phyloP scores from a whole-genome alignment of 2,113 vertebrate species.

The Ardeotis arabs region DNA sequence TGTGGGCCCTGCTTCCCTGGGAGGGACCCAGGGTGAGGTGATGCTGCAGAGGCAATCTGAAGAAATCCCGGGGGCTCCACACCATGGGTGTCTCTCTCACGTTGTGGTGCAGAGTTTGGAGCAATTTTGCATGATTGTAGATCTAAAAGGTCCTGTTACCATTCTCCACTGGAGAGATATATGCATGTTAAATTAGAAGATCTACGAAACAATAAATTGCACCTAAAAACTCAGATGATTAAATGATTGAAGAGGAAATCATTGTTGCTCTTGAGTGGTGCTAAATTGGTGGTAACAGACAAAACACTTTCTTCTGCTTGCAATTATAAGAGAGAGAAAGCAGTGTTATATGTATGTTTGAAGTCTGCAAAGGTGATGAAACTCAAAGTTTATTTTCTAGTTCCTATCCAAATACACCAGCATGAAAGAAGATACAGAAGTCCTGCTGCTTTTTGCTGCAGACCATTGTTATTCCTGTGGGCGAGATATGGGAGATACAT shows the following conservation, averaged over 20 bases:
- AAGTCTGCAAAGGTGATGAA: neutral
- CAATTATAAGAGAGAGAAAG: neutral
- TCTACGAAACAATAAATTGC: neutral
- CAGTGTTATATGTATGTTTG: neutral
- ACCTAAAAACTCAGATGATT: neutral
- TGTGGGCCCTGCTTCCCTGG: neutral
- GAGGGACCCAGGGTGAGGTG: neutral
- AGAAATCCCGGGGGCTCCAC: neutral
- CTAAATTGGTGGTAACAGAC: neutral
- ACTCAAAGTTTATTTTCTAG: neutral
- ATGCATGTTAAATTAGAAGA: neutral
- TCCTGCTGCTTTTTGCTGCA: neutral
- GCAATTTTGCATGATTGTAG: neutral
- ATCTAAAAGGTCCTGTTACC: neutral
- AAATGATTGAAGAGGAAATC: neutral
- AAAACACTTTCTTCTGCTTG: neutral
- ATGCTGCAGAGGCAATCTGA: neutral
- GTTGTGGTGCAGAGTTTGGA: neutral
- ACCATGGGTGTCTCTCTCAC: fast-evolving
- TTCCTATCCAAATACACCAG: neutral
- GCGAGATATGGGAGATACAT: neutral
- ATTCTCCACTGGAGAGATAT: neutral
- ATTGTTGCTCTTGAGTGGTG: neutral
- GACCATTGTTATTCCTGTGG: neutral
- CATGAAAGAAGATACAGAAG: neutral